A percentile compares a stretch with the other conserved stretches of the same genome.
Evolutionary conservation across 2,113 vertebrate genomes (phyloP).

Genomic region (Gavia stellata): DNA sequence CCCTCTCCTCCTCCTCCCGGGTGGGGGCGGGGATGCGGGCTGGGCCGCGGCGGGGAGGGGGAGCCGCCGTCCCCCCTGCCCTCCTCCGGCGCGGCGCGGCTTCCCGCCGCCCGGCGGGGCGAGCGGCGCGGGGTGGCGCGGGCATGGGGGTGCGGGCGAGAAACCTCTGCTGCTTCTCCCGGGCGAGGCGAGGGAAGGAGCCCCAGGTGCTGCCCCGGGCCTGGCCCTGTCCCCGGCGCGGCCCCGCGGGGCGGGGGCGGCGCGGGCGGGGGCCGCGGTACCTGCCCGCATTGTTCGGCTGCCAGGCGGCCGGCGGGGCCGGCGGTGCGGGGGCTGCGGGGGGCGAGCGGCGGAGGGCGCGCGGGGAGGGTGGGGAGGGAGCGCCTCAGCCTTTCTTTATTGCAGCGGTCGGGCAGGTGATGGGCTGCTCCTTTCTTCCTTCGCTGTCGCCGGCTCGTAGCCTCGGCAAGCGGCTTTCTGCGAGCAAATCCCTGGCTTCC

Average conservation of each 20-base stretch:
- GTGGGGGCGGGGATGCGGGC: not conserved
- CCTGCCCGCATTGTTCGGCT: constrained; percentile 24
- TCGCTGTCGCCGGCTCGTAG: not conserved
- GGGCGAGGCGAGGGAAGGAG: not conserved
- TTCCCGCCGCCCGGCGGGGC: not conserved
- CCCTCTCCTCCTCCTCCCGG: not conserved
- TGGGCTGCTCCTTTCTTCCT: not conserved
- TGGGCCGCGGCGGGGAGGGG: not conserved
- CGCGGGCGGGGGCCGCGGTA: not conserved
- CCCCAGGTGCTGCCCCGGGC: not conserved
- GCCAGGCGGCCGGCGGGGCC: not conserved
- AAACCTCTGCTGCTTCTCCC: constrained; percentile 4
- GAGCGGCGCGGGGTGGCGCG: not conserved
- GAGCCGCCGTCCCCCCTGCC: not conserved
- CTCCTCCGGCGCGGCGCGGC: not conserved
- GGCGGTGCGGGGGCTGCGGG: not conserved
- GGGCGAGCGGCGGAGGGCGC: not conserved
- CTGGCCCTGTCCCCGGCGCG: not conserved
- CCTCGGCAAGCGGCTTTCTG: not conserved
- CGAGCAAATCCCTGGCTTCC: not conserved
- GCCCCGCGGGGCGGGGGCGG: not conserved
- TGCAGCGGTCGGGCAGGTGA: not conserved
- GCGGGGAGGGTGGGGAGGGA: not conserved
- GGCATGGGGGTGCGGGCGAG: constrained; percentile 9
- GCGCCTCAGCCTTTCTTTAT: not conserved